Percentiles rank a stretch among this genome's conserved stretches.
phyloP scores from a whole-genome alignment of 2,113 vertebrate species.

The Neogale vison region DNA sequence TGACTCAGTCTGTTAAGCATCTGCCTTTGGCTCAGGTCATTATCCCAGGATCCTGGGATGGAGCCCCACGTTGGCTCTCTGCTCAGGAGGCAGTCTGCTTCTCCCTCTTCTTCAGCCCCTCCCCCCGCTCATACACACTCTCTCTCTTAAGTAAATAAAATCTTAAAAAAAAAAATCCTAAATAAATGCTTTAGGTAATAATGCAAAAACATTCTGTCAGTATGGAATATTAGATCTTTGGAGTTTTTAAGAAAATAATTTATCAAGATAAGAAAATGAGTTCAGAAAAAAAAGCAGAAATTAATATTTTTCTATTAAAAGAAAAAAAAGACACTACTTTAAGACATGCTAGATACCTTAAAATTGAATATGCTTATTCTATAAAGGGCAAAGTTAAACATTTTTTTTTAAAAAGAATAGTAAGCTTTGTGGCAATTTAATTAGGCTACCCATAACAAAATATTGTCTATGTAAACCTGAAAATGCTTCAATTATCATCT shows the following conservation, averaged over 20 bases:
- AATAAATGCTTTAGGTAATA: constrained; percentile 11
- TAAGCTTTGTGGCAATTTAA: not conserved
- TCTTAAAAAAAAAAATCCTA: not conserved
- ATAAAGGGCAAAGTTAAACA: not conserved
- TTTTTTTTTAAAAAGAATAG: not conserved
- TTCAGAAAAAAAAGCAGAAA: constrained; percentile 30
- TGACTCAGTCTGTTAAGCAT: not conserved
- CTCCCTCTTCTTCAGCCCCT: not conserved
- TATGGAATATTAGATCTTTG: not conserved
- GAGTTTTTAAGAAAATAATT: not conserved
- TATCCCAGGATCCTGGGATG: not conserved
- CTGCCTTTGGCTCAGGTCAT: not conserved
- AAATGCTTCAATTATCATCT: constrained; percentile 27
- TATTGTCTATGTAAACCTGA: not conserved
- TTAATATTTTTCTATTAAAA: constrained; percentile 42
- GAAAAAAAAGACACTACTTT: constrained; percentile 17
- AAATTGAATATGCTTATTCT: not conserved
- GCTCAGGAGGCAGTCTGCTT: not conserved
- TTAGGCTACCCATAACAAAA: constrained; percentile 13
- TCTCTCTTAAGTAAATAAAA: not conserved
- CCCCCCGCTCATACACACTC: not conserved
- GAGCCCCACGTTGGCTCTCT: not conserved
- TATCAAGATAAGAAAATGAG: not conserved
- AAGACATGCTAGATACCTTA: constrained; percentile 19
- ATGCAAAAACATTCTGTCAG: not conserved